Evolutionary conservation across 1,140 invertebrate species (phyloP).

Genomic region (Drosophila hydei): DNA sequence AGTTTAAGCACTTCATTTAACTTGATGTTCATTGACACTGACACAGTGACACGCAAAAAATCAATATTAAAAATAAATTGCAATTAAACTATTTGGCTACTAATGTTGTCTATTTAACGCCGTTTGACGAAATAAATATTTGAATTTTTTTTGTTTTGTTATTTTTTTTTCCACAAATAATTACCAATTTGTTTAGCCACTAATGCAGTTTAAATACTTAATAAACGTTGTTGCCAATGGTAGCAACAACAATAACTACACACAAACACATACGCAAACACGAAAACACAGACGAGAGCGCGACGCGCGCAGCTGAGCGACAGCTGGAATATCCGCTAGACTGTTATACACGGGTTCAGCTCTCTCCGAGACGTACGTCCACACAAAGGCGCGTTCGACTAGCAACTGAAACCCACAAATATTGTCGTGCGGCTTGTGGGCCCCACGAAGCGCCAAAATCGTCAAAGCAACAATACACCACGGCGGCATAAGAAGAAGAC

Average conservation of each 20-base stretch:
- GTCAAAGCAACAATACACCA: slow-evolving; percentile 22
- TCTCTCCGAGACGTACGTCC: slow-evolving; percentile 38
- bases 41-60: slow-evolving; percentile 78
- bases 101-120: slow-evolving; percentile 51
- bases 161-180: slow-evolving; percentile 40
- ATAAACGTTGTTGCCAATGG: slow-evolving; percentile 71
- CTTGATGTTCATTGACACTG: slow-evolving; percentile 53
- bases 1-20: slow-evolving; percentile 32
- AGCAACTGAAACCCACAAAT: slow-evolving; percentile 65
- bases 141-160: slow-evolving; percentile 42
- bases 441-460: slow-evolving; percentile 46
- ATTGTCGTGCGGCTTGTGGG: slow-evolving; percentile 56
- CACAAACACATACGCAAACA: slow-evolving; percentile 29
- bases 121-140: slow-evolving; percentile 34
- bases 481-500: slow-evolving; percentile 1
- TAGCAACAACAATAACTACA: slow-evolving; percentile 51
- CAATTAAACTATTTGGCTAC: slow-evolving; percentile 45
- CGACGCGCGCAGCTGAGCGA: slow-evolving; percentile 76
- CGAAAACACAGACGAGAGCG: slow-evolving; percentile 25
- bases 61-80: slow-evolving; percentile 71
- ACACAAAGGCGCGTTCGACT: slow-evolving; percentile 61
- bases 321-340: slow-evolving; percentile 45
- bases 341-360: slow-evolving; percentile 5
- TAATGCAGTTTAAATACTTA: slow-evolving; percentile 57
- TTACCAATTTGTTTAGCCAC: slow-evolving; percentile 71